phyloP scores from a whole-genome alignment of 23 tunicate species.

The Clavelina lepadiformis region DNA sequence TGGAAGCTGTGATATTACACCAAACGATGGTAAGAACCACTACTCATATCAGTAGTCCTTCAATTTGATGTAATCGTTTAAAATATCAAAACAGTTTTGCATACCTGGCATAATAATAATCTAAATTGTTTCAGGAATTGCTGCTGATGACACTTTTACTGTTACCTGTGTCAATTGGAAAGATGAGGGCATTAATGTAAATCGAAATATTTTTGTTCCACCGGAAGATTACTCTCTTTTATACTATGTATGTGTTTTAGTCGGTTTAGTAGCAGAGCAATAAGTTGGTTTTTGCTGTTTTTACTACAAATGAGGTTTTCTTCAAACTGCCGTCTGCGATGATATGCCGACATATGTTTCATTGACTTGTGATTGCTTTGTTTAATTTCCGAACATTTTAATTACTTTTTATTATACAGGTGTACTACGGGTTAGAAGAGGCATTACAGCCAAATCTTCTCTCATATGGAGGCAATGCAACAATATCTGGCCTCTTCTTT shows the following conservation, averaged over 20 bases:
- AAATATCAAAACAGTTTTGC: background rate
- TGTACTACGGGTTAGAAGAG: slow-evolving; percentile 23
- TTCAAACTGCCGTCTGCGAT: too few species aligned
- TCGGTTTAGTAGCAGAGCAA: too few species aligned
- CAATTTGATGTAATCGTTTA: background rate
- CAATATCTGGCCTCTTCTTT: slow-evolving; percentile 34
- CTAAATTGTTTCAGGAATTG: slow-evolving; percentile 23
- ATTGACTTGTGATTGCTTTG: too few species aligned
- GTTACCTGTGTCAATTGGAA: slow-evolving; percentile 58
- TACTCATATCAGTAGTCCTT: too few species aligned
- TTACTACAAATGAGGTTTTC: too few species aligned
- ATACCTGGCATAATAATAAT: background rate
- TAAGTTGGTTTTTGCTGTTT: too few species aligned
- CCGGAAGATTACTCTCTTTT: slow-evolving; percentile 28
- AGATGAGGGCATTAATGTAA: slow-evolving; percentile 83
- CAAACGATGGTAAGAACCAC: slow-evolving; percentile 65
- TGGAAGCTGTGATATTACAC: slow-evolving; percentile 52
- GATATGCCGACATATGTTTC: too few species aligned
- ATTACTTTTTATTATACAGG: slow-evolving; percentile 21
- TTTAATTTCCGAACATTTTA: too few species aligned
- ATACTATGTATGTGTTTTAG: slow-evolving; percentile 64
- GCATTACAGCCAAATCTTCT: slow-evolving; percentile 18
- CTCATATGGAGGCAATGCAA: slow-evolving; percentile 49
- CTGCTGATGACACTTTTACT: slow-evolving; percentile 52
- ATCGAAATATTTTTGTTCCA: slow-evolving; percentile 24